Evolutionary conservation across 2,888 invertebrate genomes (phyloP).

Genomic region (Seira musarum): DNA sequence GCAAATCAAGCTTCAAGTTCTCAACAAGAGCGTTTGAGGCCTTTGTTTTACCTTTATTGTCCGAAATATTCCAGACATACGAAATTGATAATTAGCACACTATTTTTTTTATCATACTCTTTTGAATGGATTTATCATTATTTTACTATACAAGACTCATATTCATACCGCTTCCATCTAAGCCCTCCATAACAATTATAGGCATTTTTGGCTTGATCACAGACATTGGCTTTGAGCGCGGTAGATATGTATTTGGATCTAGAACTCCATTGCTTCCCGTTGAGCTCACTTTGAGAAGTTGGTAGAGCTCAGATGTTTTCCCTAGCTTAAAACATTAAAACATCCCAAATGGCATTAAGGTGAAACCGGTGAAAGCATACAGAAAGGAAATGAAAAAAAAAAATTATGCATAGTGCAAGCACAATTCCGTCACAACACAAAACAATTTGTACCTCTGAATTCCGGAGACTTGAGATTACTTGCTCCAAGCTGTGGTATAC

Average conservation of each 20-base stretch:
- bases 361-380: no score
- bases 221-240: slow-evolving; percentile 53
- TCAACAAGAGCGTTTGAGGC: slow-evolving; percentile 71
- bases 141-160: neutral
- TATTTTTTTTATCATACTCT: slow-evolving; percentile 13
- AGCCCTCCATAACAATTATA: slow-evolving; percentile 74
- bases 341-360: no score
- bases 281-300: slow-evolving; percentile 65
- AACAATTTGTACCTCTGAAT: slow-evolving; percentile 60
- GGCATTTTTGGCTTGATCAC: slow-evolving; percentile 71
- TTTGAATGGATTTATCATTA: neutral
- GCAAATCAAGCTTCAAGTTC: slow-evolving; percentile 71
- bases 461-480: slow-evolving; percentile 60
- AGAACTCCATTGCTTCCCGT: slow-evolving; percentile 61
- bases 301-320: slow-evolving; percentile 58
- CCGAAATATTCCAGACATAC: no score
- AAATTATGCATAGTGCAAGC: no score
- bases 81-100: neutral
- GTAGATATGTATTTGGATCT: slow-evolving; percentile 57
- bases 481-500: slow-evolving; percentile 66
- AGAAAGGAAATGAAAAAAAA: no score
- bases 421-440: no score
- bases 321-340: no score
- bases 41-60: slow-evolving; percentile 73
- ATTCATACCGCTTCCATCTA: slow-evolving; percentile 73